Evolutionary conservation across 2,797 vertebrate genomes (phyloP).

Genomic region (Pelochelys cantorii): DNA sequence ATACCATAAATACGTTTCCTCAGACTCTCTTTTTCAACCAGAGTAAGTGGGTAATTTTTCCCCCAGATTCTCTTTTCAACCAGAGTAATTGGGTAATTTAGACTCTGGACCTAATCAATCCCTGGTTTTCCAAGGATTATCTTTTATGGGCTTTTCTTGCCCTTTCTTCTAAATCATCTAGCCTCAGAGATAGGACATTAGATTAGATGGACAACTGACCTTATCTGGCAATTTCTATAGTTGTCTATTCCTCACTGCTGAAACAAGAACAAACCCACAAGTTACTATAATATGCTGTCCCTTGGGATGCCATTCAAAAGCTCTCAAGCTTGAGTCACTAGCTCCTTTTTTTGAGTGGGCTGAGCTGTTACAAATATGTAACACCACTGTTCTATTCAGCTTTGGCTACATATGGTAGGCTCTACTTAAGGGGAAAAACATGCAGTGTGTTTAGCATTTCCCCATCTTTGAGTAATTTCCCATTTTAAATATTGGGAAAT

Average conservation of each 20-base stretch:
- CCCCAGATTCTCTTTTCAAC: background rate
- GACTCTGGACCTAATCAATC: background rate
- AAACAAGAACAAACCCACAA: background rate
- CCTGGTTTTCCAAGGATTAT: background rate
- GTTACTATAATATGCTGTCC: background rate
- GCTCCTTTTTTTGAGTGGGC: background rate
- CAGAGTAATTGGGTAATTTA: background rate
- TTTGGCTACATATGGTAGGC: background rate
- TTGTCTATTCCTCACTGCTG: background rate
- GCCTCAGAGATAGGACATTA: background rate
- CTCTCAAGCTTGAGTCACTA: background rate
- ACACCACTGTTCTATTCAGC: background rate
- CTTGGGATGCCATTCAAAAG: background rate
- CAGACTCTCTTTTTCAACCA: background rate
- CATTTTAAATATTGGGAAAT: background rate
- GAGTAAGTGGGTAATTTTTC: background rate
- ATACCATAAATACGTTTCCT: background rate
- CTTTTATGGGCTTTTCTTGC: background rate
- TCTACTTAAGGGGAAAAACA: background rate
- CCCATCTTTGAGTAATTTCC: background rate
- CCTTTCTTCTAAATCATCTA: background rate
- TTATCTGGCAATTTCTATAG: background rate
- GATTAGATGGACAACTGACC: background rate
- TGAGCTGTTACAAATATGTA: background rate
- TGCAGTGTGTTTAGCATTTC: slow-evolving; percentile 16